Base-by-base conservation (phyloP, 2,113 vertebrate species). In the Neodontobutis hainanensis region DNA sequence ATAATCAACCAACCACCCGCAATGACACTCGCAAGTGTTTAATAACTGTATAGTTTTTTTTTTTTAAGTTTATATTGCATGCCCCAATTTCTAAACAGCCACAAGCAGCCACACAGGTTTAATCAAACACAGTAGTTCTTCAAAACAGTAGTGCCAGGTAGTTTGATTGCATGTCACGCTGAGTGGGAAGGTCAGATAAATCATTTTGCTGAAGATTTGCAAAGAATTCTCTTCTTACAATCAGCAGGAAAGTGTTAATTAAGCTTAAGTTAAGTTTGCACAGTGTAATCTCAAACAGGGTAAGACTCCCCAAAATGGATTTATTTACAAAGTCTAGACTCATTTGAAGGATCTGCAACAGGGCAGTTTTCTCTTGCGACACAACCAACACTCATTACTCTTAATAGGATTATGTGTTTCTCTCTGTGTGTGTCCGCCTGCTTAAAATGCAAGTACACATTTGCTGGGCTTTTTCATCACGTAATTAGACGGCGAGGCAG, bases 261-360 rank as follows among this genome's bases (percentile, higher is more conserved):
- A 11, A 60, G 55, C 56, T 38, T 47, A 63, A 66, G 67, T 48
- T 6, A 67, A 74, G 56, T 74, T 70, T 70, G 9, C 43, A 47
- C 49, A 49, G 52, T 3, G n/a, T 36, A 10, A 73, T 71, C 56
- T 51, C 15, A 61, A 65, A 68, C 46, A 36, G 57, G 47, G n/a
- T 4, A 16, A 27, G 19, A 27, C 19, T 27, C 19, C 19, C 19
- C 19, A 3, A 40, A 67, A 77, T 12, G 55, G 77, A 51, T 84
- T 74, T 80, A 80, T 82, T 84, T 87, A 73, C 76, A 85, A 77
- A 81, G 81, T 83, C 78, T 77, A 72, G 82, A 82, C 78, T 84
- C 51, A 82, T 84, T 65, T 73, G 75, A 80, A 12, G 11, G 79
- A 75, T 76, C 51, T 62, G 68, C 46, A 36, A 74, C 63, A 32